These are phyloP conservation scores for Leucophenga montana DNA, from an alignment of 2,888 invertebrate genomes.

Conservation along the genomic window DNA sequence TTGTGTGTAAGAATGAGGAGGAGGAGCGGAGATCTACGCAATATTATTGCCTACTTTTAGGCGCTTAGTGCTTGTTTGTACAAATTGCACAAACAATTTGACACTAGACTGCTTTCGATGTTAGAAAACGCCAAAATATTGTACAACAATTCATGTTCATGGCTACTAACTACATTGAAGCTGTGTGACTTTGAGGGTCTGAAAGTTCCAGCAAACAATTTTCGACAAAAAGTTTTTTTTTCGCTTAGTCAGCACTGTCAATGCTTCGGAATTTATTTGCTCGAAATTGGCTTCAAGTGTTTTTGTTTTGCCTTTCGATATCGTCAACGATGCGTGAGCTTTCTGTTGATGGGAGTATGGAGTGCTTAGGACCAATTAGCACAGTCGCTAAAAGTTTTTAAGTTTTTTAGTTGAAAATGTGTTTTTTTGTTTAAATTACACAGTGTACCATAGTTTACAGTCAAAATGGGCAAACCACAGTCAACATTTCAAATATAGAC, in stretches of 20 bases:
- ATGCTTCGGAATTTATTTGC: constrained; percentile 9
- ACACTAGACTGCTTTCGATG: too few relatives aligned
- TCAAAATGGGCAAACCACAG: not conserved
- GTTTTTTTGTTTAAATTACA: not conserved
- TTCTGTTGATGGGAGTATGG: not conserved
- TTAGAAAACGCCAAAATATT: too few relatives aligned
- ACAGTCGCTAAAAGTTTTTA: not conserved
- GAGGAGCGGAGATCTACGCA: too few relatives aligned
- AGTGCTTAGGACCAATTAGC: constrained; percentile 6
- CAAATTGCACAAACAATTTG: too few relatives aligned
- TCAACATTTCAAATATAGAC: too few relatives aligned
- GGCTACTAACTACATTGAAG: too few relatives aligned
- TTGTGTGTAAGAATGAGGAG: too few relatives aligned
- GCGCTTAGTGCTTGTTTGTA: too few relatives aligned
- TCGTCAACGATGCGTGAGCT: not conserved
- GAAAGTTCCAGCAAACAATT: not conserved
- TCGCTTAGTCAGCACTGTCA: constrained; percentile 11
- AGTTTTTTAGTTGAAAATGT: not conserved
- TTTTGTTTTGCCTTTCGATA: not conserved
- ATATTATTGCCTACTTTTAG: too few relatives aligned
- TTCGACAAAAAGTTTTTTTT: constrained; percentile 3
- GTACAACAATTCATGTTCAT: too few relatives aligned
- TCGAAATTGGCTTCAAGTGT: constrained; percentile 11
- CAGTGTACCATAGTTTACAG: not conserved
- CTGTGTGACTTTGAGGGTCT: too few relatives aligned